Percentiles rank a stretch among this genome's conserved stretches.
Evolutionary conservation across 2,888 invertebrate genomes (phyloP).

Genomic region (Orchesella flavescens): DNA sequence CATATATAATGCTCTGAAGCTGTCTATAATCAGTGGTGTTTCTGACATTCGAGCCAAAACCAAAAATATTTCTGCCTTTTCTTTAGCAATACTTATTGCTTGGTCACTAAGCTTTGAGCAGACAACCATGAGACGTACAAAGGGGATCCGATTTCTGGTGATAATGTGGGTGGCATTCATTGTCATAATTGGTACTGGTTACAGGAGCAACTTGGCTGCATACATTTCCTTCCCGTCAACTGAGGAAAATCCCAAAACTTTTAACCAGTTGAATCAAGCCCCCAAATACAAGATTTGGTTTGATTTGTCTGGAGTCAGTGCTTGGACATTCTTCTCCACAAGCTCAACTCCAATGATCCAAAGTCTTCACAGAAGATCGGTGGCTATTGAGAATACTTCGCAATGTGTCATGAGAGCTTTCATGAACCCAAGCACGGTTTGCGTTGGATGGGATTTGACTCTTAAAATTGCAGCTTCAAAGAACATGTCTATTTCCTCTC

Average conservation of each 20-base stretch:
- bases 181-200: too few relatives aligned
- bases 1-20: too few relatives aligned
- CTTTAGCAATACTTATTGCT: too few relatives aligned
- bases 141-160: slow-evolving; percentile 40
- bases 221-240: slow-evolving; percentile 57
- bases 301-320: slow-evolving; percentile 63
- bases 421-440: slow-evolving; percentile 31
- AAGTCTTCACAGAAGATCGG: slow-evolving; percentile 40
- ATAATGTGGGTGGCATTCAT: slow-evolving; percentile 57
- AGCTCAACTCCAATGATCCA: slow-evolving; percentile 49
- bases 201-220: slow-evolving; percentile 66
- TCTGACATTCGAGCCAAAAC: too few relatives aligned
- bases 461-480: slow-evolving; percentile 40
- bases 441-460: slow-evolving; percentile 56
- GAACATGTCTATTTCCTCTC: slow-evolving; percentile 33
- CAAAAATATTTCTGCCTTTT: too few relatives aligned
- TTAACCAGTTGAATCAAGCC: slow-evolving; percentile 41
- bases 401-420: slow-evolving; percentile 55
- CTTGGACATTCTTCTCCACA: slow-evolving; percentile 58
- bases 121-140: slow-evolving; percentile 36
- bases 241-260: too few relatives aligned
- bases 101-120: too few relatives aligned
- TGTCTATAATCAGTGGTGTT: too few relatives aligned
- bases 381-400: slow-evolving; percentile 13
- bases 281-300: slow-evolving; percentile 57